Evolutionary conservation across 2,888 invertebrate species (phyloP), one percentile per base, ranked within the genome.

Genomic region (Trissoscelio sp.): DNA sequence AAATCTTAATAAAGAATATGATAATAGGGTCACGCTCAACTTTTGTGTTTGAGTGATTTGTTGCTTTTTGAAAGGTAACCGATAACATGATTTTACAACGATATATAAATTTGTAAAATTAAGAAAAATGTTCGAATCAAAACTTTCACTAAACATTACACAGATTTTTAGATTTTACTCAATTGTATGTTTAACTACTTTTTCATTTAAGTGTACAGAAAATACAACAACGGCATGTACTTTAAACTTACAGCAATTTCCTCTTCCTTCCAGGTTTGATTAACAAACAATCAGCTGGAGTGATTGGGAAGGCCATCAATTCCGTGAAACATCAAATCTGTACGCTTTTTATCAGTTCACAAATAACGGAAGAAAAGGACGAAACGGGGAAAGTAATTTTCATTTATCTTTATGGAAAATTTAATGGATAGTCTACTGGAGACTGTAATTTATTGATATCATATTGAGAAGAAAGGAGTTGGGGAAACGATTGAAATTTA

Each of bases 271-370:
- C 12, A 39, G 12, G 60, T 58, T 53, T 67, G 67, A 67, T 75
- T 75, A 75, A 67, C 75, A 75, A 75, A 75, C 75, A 75, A 67
- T 75, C 67, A 44, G 34, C 22, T 22, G 20, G 28, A 67, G 67
- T 58, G 53, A 60, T 51, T 28, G 31, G 22, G n/a, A 67, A 75
- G 53, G 51, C 60, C 44, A 67, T 60, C 58, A 37, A 67, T 66
- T 58, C 18, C 44, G 51, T 24, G 51, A 42, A 37, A 42, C 75
- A 51, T 75, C 57, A 39, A 58, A 67, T 58, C 31, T 67, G 58
- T 67, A 44, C 20, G 24, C 66, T 20, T 60, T 60, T 75, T 28
- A 28, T 20, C 42, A 11, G 20, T 53, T 51, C 37, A n/a, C 46
- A 31, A 58, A 62, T 12, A 34, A 42, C 37, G 18, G 11, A n/a